Percentiles rank a stretch among this genome's conserved stretches.
These are phyloP conservation scores for Rhinolophus sinicus DNA, from an alignment of 2,113 vertebrate genomes.

Conservation along the genomic window DNA sequence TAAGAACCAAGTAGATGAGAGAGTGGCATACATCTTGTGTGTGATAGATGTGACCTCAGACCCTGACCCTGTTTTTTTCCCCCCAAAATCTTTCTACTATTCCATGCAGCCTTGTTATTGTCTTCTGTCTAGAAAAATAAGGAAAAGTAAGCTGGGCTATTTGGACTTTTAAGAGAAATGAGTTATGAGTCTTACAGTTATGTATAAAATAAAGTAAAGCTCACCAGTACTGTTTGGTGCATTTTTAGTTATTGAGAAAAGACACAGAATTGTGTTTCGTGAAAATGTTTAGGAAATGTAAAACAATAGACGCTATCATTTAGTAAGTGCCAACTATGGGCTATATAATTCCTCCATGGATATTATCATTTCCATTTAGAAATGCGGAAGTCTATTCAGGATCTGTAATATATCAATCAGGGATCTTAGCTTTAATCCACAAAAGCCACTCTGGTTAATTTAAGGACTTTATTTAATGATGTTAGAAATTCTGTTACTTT, in stretches of 20 bases:
- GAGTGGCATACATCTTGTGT: fast-evolving
- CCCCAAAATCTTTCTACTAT: background rate
- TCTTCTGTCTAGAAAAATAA: background rate
- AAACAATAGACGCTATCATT: background rate
- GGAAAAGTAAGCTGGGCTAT: background rate
- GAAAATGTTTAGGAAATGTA: background rate
- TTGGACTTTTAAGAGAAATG: background rate
- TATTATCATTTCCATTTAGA: background rate
- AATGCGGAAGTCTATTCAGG: background rate
- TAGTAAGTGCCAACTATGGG: background rate
- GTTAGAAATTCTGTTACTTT: background rate
- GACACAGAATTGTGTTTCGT: background rate
- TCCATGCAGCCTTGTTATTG: background rate
- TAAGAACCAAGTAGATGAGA: background rate
- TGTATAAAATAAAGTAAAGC: conserved; percentile 12
- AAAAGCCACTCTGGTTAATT: background rate
- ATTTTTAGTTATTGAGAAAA: background rate
- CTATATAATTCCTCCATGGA: background rate
- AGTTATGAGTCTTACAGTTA: background rate
- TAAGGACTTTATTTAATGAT: background rate
- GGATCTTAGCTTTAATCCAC: background rate
- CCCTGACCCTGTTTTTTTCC: background rate
- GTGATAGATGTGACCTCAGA: background rate
- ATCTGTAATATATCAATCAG: too few relatives aligned
- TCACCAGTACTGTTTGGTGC: background rate